These are phyloP conservation scores for Melinaea menophilus DNA, from an alignment of 2,888 invertebrate species.

Conservation along the genomic window DNA sequence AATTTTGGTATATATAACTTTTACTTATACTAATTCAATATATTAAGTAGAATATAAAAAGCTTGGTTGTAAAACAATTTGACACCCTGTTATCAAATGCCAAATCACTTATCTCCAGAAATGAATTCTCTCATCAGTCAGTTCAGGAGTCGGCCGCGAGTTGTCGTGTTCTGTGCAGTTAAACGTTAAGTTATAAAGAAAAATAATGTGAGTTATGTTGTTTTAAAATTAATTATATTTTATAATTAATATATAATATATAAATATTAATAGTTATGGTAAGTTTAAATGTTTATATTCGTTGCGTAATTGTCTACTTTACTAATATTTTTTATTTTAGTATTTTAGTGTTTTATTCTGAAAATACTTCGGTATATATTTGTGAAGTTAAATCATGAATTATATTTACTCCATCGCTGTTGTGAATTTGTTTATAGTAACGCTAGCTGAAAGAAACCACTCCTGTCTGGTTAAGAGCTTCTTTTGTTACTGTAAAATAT, in stretches of 20 bases:
- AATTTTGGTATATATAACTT: no score
- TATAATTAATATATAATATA: not conserved
- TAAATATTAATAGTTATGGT: not conserved
- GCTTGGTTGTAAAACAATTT: no score
- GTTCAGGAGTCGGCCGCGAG: not conserved
- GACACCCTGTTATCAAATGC: not conserved
- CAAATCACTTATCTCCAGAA: not conserved
- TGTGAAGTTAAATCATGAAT: not conserved
- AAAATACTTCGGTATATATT: no score
- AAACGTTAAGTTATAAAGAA: not conserved
- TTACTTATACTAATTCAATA: no score
- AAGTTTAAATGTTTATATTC: no score
- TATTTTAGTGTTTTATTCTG: no score
- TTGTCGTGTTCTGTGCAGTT: not conserved
- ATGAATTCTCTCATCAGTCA: conserved; percentile 2
- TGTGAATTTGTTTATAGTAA: not conserved
- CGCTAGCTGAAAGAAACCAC: conserved; percentile 4
- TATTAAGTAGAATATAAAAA: no score
- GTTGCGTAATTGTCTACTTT: no score
- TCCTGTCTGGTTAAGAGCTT: conserved; percentile 1
- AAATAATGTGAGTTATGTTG: not conserved
- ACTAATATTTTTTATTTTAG: no score
- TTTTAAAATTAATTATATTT: not conserved
- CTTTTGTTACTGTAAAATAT: conserved; percentile 4
- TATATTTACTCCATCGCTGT: not conserved